phyloP scores from a whole-genome alignment of 1,140 invertebrate species.

The Macrobrachium rosenbergii region DNA sequence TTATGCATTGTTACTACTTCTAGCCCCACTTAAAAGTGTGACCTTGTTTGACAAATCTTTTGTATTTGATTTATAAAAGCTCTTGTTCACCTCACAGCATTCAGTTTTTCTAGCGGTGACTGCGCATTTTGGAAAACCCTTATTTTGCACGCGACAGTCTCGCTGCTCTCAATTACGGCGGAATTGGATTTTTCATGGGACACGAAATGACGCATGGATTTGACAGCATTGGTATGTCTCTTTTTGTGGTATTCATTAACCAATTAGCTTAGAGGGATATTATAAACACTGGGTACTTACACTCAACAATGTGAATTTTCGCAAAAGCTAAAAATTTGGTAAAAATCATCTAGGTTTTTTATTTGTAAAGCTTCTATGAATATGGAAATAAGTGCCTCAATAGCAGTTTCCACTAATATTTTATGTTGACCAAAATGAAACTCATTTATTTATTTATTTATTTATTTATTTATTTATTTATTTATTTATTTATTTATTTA shows the following conservation, averaged over 20 bases:
- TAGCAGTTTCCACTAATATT: too few species aligned
- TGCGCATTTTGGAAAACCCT: conserved; percentile 73
- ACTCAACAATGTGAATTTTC: background rate
- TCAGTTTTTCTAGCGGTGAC: conserved; percentile 68
- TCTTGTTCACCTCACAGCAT: conserved; percentile 69
- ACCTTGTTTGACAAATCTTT: too few species aligned
- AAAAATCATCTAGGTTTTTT: too few species aligned
- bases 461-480: too few species aligned
- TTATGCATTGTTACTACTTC: too few species aligned
- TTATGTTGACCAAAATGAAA: too few species aligned
- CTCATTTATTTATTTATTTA: too few species aligned
- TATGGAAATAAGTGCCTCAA: too few species aligned
- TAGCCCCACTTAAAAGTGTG: too few species aligned
- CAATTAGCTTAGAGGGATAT: background rate
- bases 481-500: too few species aligned
- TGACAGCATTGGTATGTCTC: conserved; percentile 73
- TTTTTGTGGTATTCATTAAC: conserved; percentile 18
- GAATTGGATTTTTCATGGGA: conserved; percentile 71
- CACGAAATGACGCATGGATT: conserved; percentile 72
- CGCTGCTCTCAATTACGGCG: conserved; percentile 70
- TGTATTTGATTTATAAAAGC: background rate
- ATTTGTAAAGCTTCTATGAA: too few species aligned
- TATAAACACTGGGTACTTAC: background rate
- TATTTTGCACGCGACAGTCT: conserved; percentile 70
- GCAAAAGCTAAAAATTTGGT: background rate